phyloP scores from a whole-genome alignment of 2,113 vertebrate genomes.

The Lepidothrix coronata region DNA sequence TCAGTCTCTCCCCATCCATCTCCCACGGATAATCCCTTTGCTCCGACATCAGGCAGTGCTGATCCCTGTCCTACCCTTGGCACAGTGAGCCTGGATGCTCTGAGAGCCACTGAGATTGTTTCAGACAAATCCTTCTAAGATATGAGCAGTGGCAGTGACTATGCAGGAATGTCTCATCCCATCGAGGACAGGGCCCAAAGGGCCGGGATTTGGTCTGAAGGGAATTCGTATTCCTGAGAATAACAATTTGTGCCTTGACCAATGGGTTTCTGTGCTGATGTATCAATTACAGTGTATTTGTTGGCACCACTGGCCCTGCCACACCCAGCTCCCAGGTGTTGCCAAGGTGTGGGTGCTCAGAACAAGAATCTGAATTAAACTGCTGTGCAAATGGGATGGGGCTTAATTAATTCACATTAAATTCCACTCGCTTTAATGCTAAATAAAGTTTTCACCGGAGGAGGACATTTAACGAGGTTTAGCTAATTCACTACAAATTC shows the following conservation, averaged over 20 bases:
- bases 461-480: neutral
- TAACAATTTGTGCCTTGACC: fast-evolving
- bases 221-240: neutral
- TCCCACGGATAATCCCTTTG: slow-evolving; percentile 1
- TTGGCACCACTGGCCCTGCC: neutral
- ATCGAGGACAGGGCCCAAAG: fast-evolving
- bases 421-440: neutral
- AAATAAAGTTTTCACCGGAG: neutral
- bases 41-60: neutral
- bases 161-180: neutral
- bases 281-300: neutral
- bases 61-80: neutral
- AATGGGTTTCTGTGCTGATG: fast-evolving
- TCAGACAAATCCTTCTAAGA: neutral
- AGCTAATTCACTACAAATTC: neutral
- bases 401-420: neutral
- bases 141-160: fast-evolving
- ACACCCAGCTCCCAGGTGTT: too few species aligned
- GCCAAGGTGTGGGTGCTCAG: neutral
- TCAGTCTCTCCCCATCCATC: slow-evolving; percentile 10
- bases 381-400: fast-evolving
- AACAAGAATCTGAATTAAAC: fast-evolving
- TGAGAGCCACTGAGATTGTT: neutral
- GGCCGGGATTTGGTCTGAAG: neutral
- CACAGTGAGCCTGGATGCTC: neutral